These are phyloP conservation scores for Lepidocolaptes lacrymiger DNA, from an alignment of 2,797 vertebrate genomes.

Conservation along the genomic window DNA sequence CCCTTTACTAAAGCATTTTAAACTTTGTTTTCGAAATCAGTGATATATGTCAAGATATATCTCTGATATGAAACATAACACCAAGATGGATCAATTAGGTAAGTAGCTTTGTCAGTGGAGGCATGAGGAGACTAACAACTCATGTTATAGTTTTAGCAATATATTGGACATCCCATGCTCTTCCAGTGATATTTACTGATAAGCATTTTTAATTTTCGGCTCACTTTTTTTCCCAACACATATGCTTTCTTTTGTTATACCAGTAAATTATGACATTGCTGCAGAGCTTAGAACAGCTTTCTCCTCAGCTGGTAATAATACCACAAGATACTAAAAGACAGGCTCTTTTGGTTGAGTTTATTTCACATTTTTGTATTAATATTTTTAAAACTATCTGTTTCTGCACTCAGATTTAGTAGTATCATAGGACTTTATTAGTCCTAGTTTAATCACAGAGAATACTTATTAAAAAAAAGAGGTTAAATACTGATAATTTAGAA, in stretches of 20 bases:
- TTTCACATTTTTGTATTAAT: neutral
- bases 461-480: neutral
- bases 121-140: neutral
- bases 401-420: neutral
- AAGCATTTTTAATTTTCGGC: neutral
- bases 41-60: neutral
- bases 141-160: neutral
- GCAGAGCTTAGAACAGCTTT: neutral
- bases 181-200: neutral
- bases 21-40: neutral
- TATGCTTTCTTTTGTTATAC: neutral
- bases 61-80: neutral
- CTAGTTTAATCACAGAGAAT: neutral
- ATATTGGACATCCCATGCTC: neutral
- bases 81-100: neutral
- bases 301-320: neutral
- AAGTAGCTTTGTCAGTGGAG: neutral
- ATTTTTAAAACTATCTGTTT: neutral
- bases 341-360: neutral
- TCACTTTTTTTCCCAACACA: neutral
- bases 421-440: neutral
- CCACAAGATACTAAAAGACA: neutral
- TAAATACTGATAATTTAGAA: neutral
- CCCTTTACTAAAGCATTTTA: neutral
- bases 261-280: neutral